A percentile compares a stretch with the other conserved stretches of the same genome.
Evolutionary conservation across 2,888 invertebrate genomes (phyloP).

Genomic region (Drosophila meridionalis): DNA sequence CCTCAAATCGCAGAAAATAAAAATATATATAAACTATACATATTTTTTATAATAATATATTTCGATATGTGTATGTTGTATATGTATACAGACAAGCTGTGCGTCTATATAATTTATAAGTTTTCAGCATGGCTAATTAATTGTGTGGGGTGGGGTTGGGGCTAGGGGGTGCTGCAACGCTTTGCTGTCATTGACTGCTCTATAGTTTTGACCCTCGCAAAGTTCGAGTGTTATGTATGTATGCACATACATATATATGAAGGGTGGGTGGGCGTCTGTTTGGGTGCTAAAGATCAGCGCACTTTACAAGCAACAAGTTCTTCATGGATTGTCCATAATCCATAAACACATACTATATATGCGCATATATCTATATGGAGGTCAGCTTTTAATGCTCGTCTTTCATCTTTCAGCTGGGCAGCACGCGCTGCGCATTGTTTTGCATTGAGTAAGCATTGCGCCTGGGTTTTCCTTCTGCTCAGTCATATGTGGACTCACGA

Average conservation of each 20-base stretch:
- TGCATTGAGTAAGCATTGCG: constrained; percentile 61
- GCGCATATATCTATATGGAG: constrained; percentile 15
- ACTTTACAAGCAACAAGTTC: constrained; percentile 62
- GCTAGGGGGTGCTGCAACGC: constrained; percentile 2
- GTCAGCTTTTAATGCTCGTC: constrained; percentile 29
- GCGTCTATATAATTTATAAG: constrained; percentile 70
- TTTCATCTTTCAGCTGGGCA: background rate
- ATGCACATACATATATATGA: background rate
- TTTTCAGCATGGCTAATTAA: constrained; percentile 66
- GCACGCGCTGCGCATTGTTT: constrained; percentile 66
- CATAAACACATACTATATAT: constrained; percentile 17
- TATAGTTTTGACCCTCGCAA: constrained; percentile 78
- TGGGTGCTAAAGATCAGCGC: constrained; percentile 66
- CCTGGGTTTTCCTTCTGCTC: constrained; percentile 65
- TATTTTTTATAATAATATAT: constrained; percentile 36
- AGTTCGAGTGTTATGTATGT: constrained; percentile 68
- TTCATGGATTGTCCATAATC: constrained; percentile 29
- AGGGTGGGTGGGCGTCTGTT: constrained; percentile 10
- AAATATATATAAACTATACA: constrained; percentile 38
- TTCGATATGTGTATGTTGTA: background rate
- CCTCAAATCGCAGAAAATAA: constrained; percentile 37
- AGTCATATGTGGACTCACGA: constrained; percentile 1
- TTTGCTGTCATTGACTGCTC: constrained; percentile 74
- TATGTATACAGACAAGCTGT: background rate
- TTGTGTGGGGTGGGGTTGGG: constrained; percentile 26